Evolutionary conservation across 2,888 invertebrate genomes (phyloP), one percentile per base, ranked within the genome.

Genomic region (Chirona hameri): DNA sequence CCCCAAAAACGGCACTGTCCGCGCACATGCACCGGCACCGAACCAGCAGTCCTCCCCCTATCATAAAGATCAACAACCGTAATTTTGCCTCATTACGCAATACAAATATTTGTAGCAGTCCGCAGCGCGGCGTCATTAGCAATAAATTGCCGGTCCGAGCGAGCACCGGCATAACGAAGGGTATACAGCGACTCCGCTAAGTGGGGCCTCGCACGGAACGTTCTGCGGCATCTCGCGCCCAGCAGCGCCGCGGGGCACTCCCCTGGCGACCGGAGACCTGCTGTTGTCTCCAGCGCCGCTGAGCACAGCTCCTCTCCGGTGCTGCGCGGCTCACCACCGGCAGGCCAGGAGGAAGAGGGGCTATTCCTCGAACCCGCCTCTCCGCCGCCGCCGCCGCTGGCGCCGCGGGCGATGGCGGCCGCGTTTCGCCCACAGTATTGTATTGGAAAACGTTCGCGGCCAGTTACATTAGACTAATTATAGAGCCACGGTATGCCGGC

Each of bases 31-130:
- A 65, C 31, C 14, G 31, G 21, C 72, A 15, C 72, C 31, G n/a
- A 72, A 15, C 29, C 31, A 14, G 31, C 72, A n/a, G 65, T 65
- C n/a, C 65, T 65, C n/a, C 31, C 72, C 29, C 72, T 69, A 72
- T 72, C 72, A 31, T 72, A 31, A 72, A 72, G 72, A 72, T 72
- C 72, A 31, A 72, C 72, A 72, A 72, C 72, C 72, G 31, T 72
- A 72, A 72, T 72, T 72, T 72, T 29, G n/a, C 31, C 72, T 18
- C 72, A 72, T 72, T 72, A 72, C 72, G 72, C 27, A 65, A 65
- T 65, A 65, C n/a, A 65, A 65, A 65, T 65, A 65, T 65, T 27
- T 65, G 65, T 65, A 65, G 65, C n/a, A 27, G 24, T 65, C 24
- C 5, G 65, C 24, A 12, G 65, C 65, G 12, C 9, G 12, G 65